Evolutionary conservation across 2,888 invertebrate genomes (phyloP), one percentile per base, ranked within the genome.

Genomic region (Asteroscopus sphinx): DNA sequence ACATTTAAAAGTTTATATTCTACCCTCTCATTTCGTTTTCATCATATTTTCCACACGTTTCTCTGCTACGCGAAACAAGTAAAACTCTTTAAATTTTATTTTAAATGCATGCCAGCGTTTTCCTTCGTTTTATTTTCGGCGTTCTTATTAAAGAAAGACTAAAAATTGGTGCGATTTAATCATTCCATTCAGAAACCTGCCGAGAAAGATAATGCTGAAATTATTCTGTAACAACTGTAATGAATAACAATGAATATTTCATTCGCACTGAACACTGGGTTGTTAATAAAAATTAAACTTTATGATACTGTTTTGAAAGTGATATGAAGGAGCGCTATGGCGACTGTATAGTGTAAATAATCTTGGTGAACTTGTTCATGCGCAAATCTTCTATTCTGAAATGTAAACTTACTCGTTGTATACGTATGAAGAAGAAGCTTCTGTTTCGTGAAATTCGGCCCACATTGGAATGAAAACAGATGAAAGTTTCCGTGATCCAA

Each of bases 191-290:
- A 85, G 77, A 83, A 82, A 86, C 85, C 84, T 84, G 85, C 82
- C 80, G 78, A 73, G 81, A 80, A 80, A 89, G 82, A 87, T 89
- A 90, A 91, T 89, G 86, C 81, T 75, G 67, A 86, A 89, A 90
- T 91, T 90, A 90, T 90, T 85, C 88, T 77, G 85, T 80, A 85
- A 86, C 85, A 88, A 89, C 87, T 88, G 88, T 82, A 75, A 85
- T 81, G 82, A 83, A 89, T 88, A 89, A 88, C 89, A 91, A 89
- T 88, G 86, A 88, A 89, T 86, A 81, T 83, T 83, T 87, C 82
- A 83, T 87, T 79, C 83, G 80, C 80, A 73, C 78, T 83, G 83
- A 85, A 80, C 79, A 85, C 80, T 79, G 76, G 79, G 78, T 83
- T 81, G 82, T 84, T 86, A 76, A 78, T 83, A 80, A 81, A 84